A percentile compares a stretch with the other conserved stretches of the same genome.
Conservation (phyloP, 2,113 vertebrate genomes). For the Tichodroma muraria region DNA sequence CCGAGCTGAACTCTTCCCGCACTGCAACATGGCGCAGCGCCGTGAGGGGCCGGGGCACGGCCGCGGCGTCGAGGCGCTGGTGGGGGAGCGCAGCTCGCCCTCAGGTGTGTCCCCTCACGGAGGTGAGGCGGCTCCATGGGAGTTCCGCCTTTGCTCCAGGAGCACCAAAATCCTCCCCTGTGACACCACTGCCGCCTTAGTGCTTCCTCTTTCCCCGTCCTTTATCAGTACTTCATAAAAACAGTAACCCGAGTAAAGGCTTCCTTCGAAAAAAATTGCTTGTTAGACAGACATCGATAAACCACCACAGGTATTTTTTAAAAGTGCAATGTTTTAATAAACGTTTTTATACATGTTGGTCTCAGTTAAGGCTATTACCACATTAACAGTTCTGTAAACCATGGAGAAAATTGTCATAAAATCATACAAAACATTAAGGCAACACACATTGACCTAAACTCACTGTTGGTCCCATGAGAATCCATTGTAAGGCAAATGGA, state of each 20-base stretch:
- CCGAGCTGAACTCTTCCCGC: neutral
- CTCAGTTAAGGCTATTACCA: conserved; percentile 59
- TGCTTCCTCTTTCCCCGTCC: neutral
- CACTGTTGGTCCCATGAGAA: neutral
- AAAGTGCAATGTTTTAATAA: conserved; percentile 63
- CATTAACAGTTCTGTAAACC: conserved; percentile 63
- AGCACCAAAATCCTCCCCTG: neutral
- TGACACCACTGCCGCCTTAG: no score
- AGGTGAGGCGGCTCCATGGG: neutral
- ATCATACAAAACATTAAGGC: conserved; percentile 23
- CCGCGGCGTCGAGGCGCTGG: neutral
- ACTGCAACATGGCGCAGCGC: neutral
- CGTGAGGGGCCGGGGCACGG: neutral
- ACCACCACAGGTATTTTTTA: neutral
- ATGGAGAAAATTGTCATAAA: conserved; percentile 31
- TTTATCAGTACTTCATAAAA: neutral
- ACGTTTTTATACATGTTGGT: conserved; percentile 58
- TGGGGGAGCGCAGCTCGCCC: neutral
- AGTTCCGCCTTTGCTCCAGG: neutral
- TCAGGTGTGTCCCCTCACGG: neutral
- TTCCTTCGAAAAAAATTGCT: fast-evolving
- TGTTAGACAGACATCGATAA: neutral
- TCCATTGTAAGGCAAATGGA: neutral
- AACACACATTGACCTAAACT: neutral
- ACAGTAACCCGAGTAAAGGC: fast-evolving